phyloP scores from a whole-genome alignment of 2,113 vertebrate species.

The Rhabdomys dilectus region DNA sequence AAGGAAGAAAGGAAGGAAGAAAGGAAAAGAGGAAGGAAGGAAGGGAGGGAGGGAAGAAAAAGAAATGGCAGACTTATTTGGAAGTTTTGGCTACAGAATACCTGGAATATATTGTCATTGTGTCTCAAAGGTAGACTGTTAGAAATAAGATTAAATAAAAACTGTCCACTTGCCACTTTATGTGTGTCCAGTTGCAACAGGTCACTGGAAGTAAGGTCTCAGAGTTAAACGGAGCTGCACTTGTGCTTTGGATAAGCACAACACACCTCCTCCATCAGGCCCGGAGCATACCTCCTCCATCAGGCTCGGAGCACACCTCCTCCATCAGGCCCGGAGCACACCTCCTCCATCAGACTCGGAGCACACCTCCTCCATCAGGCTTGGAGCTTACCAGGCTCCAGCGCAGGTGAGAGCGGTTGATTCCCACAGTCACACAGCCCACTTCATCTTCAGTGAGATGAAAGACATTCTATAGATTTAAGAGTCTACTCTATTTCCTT shows the following conservation, averaged over 20 bases:
- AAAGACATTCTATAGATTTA: neutral
- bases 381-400: too few species aligned
- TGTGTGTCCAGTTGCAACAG: neutral
- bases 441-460: neutral
- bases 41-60: fast-evolving
- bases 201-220: neutral
- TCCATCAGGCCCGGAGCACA: too few species aligned
- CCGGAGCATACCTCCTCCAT: too few species aligned
- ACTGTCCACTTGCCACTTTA: neutral
- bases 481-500: neutral
- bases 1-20: fast-evolving
- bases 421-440: neutral
- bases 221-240: neutral
- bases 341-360: too few species aligned
- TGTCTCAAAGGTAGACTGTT: neutral
- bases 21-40: fast-evolving
- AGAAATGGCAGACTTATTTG: neutral
- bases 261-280: too few species aligned
- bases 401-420: neutral
- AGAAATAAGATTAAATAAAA: neutral
- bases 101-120: neutral
- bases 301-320: too few species aligned
- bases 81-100: neutral
- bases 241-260: too few species aligned
- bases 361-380: too few species aligned